Percentiles rank a stretch among this genome's conserved stretches.
Conservation (phyloP, 2,113 vertebrate genomes). For the Nothoprocta pentlandii region DNA sequence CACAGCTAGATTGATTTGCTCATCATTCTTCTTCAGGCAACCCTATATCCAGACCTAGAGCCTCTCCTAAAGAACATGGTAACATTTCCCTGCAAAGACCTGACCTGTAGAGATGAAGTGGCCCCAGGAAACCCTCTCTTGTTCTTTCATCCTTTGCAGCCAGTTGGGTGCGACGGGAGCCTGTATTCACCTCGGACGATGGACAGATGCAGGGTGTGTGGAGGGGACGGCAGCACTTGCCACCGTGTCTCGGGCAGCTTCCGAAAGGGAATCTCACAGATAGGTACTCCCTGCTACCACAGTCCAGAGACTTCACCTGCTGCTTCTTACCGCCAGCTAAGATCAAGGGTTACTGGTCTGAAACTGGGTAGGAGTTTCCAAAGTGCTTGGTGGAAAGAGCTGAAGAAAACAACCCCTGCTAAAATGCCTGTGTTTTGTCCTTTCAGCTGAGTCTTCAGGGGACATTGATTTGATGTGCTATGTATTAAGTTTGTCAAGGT, state of each 20-base stretch:
- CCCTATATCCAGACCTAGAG: not conserved
- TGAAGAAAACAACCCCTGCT: not conserved
- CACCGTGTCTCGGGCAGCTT: conserved; percentile 88
- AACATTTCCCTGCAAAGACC: not conserved
- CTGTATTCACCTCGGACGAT: conserved; percentile 84
- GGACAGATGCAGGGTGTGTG: conserved; percentile 89
- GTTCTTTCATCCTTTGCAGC: conserved; percentile 71
- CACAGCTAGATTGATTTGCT: not conserved
- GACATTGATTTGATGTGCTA: conserved; percentile 32
- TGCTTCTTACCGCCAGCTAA: conserved; percentile 15
- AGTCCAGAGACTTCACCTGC: conserved; percentile 27
- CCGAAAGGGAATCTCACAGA: conserved; percentile 90
- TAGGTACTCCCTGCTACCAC: conserved; percentile 84
- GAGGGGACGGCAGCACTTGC: conserved; percentile 87
- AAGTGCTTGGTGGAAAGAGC: conserved; percentile 16
- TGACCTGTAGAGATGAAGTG: not conserved
- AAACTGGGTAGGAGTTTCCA: not conserved
- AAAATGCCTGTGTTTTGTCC: conserved; percentile 24
- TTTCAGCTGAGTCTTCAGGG: conserved; percentile 19
- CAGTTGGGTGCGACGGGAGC: conserved; percentile 89
- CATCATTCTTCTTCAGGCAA: not conserved
- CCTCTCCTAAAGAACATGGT: not conserved
- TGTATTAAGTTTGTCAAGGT: conserved; percentile 24
- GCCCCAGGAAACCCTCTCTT: not conserved
- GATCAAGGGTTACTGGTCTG: conserved; percentile 17